Evolutionary conservation across 2,888 invertebrate species (phyloP), one percentile per base, ranked within the genome.

Genomic region (Aspidiotus destructor): DNA sequence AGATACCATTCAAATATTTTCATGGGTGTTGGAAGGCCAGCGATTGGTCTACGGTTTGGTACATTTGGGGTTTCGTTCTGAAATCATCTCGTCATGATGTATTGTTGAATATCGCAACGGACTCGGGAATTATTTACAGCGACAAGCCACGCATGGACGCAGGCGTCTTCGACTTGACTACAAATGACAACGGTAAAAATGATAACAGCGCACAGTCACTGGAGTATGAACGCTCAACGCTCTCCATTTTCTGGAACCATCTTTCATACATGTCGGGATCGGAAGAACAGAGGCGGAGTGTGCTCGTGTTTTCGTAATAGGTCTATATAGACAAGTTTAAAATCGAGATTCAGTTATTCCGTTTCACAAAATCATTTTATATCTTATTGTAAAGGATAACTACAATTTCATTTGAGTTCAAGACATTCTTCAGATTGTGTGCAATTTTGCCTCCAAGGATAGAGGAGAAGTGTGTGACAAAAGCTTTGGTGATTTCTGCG

Each of bases 71-170:
- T n/a, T n/a, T n/a, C n/a, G n/a, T n/a, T n/a, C n/a, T n/a, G n/a
- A n/a, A n/a, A n/a, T n/a, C n/a, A n/a, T n/a, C n/a, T n/a, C n/a
- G n/a, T n/a, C n/a, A n/a, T n/a, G n/a, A n/a, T n/a, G n/a, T n/a
- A n/a, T n/a, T n/a, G n/a, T n/a, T n/a, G n/a, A n/a, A 64, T 64
- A 17, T 64, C 64, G 40, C 42, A 44, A 11, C 1, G 11, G 10
- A 64, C 9, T 54, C 54, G 64, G 16, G 42, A n/a, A n/a, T 64
- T 64, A 64, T 64, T 64, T 6, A 28, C 57, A 13, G 55, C 64
- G 9, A 64, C 42, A 8, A 64, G 15, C 57, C 57, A 64, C 57
- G 41, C 42, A 41, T 64, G 57, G 44, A 64, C 44, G n/a, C n/a
- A 55, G 54, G 53, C 11, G 28, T 55, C 55, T 57, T 55, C 41